phyloP scores from a whole-genome alignment of 64 coral and sea anemone species.

The Stichodactyla helianthus region DNA sequence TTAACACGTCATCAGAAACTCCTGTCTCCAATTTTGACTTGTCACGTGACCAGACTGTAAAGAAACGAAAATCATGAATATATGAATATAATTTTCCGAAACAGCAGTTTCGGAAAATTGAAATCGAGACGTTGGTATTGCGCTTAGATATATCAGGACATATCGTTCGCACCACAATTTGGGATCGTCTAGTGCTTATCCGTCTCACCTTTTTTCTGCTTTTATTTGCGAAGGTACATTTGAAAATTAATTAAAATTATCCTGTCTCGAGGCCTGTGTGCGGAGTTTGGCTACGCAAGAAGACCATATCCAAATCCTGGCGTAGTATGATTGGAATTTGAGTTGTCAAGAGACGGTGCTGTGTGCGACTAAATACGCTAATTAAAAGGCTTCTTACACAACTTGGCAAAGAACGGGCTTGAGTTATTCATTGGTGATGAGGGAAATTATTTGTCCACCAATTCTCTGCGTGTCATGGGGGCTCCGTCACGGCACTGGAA shows the following conservation, averaged over 20 bases:
- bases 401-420: neutral
- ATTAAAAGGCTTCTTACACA: neutral
- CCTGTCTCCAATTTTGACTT: neutral
- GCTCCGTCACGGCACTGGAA: neutral
- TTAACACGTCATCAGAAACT: neutral
- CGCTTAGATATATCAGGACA: neutral
- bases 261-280: neutral
- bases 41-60: neutral
- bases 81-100: no score
- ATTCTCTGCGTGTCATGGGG: neutral
- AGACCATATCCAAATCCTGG: neutral
- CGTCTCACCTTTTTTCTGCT: neutral
- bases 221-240: conserved; percentile 1
- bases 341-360: neutral
- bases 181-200: conserved; percentile 11
- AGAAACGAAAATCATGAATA: neutral
- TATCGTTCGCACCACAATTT: neutral
- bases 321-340: neutral
- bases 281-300: neutral
- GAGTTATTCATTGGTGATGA: conserved; percentile 1
- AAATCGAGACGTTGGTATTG: neutral
- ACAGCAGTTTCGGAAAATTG: neutral
- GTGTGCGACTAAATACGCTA: neutral
- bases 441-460: neutral
- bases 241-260: neutral